A percentile compares a stretch with the other conserved stretches of the same genome.
Evolutionary conservation across 2,888 invertebrate genomes (phyloP).

Genomic region (Aleiodes leptofemur): DNA sequence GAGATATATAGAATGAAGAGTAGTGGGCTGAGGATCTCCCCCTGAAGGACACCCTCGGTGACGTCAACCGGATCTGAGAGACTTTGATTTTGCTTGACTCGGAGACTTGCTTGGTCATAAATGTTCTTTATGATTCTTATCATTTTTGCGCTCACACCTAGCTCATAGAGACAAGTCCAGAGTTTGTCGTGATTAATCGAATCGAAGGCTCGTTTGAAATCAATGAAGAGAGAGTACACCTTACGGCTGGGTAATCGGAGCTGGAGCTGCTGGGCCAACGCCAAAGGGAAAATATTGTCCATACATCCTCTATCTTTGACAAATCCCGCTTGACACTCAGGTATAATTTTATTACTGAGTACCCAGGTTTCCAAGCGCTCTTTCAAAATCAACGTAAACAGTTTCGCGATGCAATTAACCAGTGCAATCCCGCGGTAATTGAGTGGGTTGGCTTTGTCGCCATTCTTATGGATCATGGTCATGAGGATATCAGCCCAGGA

Average conservation of each 20-base stretch:
- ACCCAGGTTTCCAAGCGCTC: constrained; percentile 49
- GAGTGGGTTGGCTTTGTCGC: constrained; percentile 1
- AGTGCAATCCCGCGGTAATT: constrained; percentile 56
- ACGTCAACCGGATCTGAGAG: constrained; percentile 34
- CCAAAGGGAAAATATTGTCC: constrained; percentile 43
- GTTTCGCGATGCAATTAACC: constrained; percentile 51
- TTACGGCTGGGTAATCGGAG: constrained; percentile 12
- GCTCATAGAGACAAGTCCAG: constrained; percentile 47
- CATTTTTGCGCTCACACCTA: constrained; percentile 52
- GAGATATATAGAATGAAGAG: constrained; percentile 43
- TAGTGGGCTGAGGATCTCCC: too few species aligned
- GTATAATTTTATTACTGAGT: constrained; percentile 33
- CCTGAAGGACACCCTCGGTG: not conserved
- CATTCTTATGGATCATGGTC: constrained; percentile 39
- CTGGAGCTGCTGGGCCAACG: constrained; percentile 16
- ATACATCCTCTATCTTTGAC: constrained; percentile 39
- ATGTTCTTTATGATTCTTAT: constrained; percentile 44
- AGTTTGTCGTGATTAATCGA: constrained; percentile 42
- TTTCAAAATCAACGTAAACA: constrained; percentile 52
- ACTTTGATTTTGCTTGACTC: constrained; percentile 17
- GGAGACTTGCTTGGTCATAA: constrained; percentile 20
- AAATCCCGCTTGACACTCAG: constrained; percentile 25
- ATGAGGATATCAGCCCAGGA: constrained; percentile 23
- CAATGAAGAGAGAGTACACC: constrained; percentile 41
- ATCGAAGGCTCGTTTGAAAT: constrained; percentile 44